phyloP scores from a whole-genome alignment of 2,888 invertebrate species.

The Tolmerus cingulatus region DNA sequence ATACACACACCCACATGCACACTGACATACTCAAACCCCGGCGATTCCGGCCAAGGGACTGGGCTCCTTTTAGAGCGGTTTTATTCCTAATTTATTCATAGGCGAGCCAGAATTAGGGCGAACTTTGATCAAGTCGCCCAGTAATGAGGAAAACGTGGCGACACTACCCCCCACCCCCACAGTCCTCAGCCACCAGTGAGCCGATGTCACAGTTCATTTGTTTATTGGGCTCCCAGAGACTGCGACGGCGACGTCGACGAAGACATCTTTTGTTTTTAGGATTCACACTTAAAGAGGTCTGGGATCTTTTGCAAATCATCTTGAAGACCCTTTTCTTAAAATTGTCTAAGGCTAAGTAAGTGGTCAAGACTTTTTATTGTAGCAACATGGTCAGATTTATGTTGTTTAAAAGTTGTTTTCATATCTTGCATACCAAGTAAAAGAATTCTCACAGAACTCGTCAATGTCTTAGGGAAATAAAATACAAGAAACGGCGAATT shows the following conservation, averaged over 20 bases:
- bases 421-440: background rate
- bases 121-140: background rate
- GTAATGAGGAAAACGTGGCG: background rate
- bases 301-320: background rate
- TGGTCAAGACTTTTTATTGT: background rate
- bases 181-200: background rate
- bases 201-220: background rate
- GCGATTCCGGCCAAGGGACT: background rate
- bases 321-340: background rate
- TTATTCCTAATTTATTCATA: slow-evolving; percentile 5
- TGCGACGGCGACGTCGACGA: background rate
- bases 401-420: background rate
- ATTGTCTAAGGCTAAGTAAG: background rate
- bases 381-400: background rate
- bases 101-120: background rate
- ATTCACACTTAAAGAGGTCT: background rate
- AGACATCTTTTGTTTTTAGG: background rate
- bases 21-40: background rate
- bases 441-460: background rate
- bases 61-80: background rate
- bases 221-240: background rate
- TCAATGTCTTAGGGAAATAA: no score
- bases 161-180: background rate
- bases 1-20: background rate
- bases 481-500: no score